Percentiles rank a stretch among this genome's conserved stretches.
phyloP scores from a whole-genome alignment of 1,140 invertebrate species.

The Polypedilum vanderplanki region DNA sequence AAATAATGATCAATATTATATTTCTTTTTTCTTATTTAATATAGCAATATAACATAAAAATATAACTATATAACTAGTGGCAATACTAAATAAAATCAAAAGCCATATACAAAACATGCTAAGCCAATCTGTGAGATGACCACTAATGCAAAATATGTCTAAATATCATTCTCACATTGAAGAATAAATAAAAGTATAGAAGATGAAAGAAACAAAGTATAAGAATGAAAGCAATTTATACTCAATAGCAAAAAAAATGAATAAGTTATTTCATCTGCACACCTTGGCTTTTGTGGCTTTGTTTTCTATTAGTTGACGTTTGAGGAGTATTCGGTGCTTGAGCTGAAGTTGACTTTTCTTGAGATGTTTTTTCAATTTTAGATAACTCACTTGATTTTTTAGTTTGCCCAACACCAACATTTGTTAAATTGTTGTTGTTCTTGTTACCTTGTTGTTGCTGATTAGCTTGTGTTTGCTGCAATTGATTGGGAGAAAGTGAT shows the following conservation, averaged over 20 bases:
- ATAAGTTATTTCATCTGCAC: constrained; percentile 52
- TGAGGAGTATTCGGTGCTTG: constrained; percentile 42
- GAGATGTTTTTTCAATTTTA: constrained; percentile 46
- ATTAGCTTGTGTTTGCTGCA: not conserved
- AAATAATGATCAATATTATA: not conserved
- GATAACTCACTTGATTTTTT: constrained; percentile 74
- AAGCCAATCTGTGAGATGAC: constrained; percentile 32
- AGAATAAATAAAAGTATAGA: too few species aligned
- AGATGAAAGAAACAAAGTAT: too few species aligned
- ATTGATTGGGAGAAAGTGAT: not conserved
- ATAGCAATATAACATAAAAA: not conserved
- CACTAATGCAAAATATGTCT: too few species aligned
- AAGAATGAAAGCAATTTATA: too few species aligned
- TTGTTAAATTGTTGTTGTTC: constrained; percentile 49
- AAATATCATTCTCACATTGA: too few species aligned
- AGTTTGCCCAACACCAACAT: constrained; percentile 44
- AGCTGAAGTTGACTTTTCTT: constrained; percentile 32
- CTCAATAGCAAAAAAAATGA: too few species aligned
- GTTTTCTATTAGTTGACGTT: constrained; percentile 43
- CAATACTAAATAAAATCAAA: constrained; percentile 24
- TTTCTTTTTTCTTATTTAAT: not conserved
- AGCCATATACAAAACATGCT: constrained; percentile 26
- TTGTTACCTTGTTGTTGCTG: constrained; percentile 33
- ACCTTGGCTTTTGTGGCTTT: constrained; percentile 56
- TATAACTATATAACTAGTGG: not conserved